Base-by-base conservation (phyloP, 2,797 vertebrate genomes). In the Scolopax rusticola region DNA sequence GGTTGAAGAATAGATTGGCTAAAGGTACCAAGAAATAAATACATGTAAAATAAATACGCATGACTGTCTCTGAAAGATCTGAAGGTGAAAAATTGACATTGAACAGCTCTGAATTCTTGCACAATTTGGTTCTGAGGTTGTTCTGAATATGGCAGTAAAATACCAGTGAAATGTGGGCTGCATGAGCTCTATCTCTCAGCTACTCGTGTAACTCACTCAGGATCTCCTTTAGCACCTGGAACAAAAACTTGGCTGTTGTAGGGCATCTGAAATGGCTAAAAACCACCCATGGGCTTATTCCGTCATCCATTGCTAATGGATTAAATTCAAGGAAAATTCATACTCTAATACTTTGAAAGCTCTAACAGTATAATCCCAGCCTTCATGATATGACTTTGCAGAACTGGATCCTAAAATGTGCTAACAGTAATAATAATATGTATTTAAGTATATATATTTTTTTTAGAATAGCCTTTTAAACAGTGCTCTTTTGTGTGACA, bases 41-140 rank as follows among this genome's bases (percentile, higher is more conserved):
- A 18, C 3, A 20, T 30, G 14, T 3, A 23, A 74, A 74, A 38
- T 33, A 47, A 76, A 80, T 27, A 18, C 7, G 4, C 3, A 21
- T 0, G 0, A 18, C 24, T 20, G 11, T 36, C 11, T 65, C 51
- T 51, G 28, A 63, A 76, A 38, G 40, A 54, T 12, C 23, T 24
- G 24, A 30, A 56, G 6, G 28, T 36, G 75, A 61, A 70, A 77
- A 73, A 6, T 5, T 21, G 14, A 1, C 7, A 8, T 12, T 36
- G 27, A 69, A 21, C 12, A n/a, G 14, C 14, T 70, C 36, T 36
- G 36, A 88, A 47, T 80, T 59, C 56, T 69, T 36, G 17, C 9
- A 50, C 70, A 80, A 23, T 16, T 32, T 38, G 12, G 2, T 51
- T 91, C 50, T 36, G 51, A 65, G 63, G 5, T 45, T 67, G 43